These are phyloP conservation scores for Characodon lateralis DNA, from an alignment of 2,797 vertebrate genomes.

Conservation along the genomic window DNA sequence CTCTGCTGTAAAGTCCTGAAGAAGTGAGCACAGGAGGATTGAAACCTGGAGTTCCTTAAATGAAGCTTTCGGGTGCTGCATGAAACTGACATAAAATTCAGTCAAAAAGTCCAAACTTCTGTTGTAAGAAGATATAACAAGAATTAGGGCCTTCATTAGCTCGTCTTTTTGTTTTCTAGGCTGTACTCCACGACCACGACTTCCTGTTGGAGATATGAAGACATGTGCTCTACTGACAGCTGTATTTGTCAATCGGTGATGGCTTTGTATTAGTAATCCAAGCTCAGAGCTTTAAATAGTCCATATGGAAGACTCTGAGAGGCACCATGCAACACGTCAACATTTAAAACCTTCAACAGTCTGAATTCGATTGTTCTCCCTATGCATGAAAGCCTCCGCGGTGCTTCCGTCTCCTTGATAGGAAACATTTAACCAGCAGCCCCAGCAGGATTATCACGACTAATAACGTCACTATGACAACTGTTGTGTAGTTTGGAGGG, in stretches of 20 bases:
- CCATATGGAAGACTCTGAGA: slow-evolving; percentile 6
- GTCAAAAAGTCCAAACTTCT: slow-evolving; percentile 22
- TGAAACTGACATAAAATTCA: slow-evolving; percentile 2
- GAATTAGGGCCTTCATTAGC: neutral
- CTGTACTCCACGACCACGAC: neutral
- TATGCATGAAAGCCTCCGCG: slow-evolving; percentile 73
- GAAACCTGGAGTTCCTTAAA: slow-evolving; percentile 22
- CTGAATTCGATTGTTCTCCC: slow-evolving; percentile 22
- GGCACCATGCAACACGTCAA: slow-evolving; percentile 24
- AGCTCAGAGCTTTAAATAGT: slow-evolving; percentile 3
- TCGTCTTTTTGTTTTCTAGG: neutral
- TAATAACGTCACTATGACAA: slow-evolving; percentile 72
- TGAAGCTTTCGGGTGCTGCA: neutral
- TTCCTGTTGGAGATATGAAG: neutral
- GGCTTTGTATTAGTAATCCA: neutral
- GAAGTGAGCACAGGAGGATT: neutral
- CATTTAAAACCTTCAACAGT: slow-evolving; percentile 16
- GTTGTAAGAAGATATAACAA: neutral
- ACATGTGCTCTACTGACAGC: neutral
- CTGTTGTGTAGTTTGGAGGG: slow-evolving; percentile 73
- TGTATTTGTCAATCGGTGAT: slow-evolving; percentile 3
- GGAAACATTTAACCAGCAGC: slow-evolving; percentile 68
- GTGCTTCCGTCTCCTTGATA: slow-evolving; percentile 57
- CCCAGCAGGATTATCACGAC: slow-evolving; percentile 60
- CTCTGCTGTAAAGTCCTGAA: neutral